Evolutionary conservation across 2,888 invertebrate species (phyloP), one percentile per base, ranked within the genome.

Genomic region (Drosophila greeni): DNA sequence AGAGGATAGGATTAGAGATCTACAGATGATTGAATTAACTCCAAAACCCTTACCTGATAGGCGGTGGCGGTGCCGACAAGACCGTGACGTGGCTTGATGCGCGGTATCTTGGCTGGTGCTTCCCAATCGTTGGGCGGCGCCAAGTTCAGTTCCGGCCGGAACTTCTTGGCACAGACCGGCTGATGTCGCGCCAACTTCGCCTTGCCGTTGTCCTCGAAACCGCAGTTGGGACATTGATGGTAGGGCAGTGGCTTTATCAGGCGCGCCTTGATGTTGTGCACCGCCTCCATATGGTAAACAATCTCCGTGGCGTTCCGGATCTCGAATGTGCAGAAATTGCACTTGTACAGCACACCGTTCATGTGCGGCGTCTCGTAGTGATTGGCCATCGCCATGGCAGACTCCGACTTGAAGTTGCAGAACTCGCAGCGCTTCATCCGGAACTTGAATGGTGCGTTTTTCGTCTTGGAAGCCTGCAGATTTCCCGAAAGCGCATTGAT

Each of bases 201-300:
- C 89, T 96, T 97, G 56, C 96, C 95, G 84, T 96, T 96, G 81
- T 97, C 96, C 88, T 98, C 97, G 86, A 97, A 97, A 1, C 96
- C 95, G 90, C 98, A 98, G 86, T 96, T 95, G 1, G 95, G 94
- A 87, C 97, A 98, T 86, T 97, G 96, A 88, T 97, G 97, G 88
- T 95, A 95, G 0, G 95, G 94, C 26, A 95, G 94, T 1, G 95
- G 95, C 72, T 95, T 91, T 82, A 97, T 96, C 65, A 97, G 89
- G 68, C 94, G 92, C 6, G 95, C 97, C 77, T 94, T 91, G 16
- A 94, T 92, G 75, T 94, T 94, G 88, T 98, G 98, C 84, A 95
- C 94, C 0, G 94, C 93, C 87, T 97, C 95, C 95, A 97, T 96
- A 86, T 98, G 98, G 85, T 93, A 95, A 23, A 95, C 90, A 76